Evolutionary conservation across 2,888 invertebrate species (phyloP).

Genomic region (Encarsia formosa): DNA sequence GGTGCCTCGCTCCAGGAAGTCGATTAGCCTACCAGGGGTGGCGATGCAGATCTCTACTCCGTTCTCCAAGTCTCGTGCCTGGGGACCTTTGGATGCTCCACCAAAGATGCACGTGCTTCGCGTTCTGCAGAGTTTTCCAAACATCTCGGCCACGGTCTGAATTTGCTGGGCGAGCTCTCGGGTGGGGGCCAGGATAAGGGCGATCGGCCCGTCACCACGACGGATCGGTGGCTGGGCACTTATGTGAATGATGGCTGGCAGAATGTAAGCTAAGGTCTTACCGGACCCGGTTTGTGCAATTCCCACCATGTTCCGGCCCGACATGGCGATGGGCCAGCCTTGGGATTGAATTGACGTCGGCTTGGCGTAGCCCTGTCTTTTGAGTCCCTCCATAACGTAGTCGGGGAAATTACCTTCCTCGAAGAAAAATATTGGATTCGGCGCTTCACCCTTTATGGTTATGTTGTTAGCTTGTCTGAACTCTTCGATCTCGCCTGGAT

Average conservation of each 20-base stretch:
- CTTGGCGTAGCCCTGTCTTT: conserved; percentile 63
- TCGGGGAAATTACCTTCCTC: conserved; percentile 85
- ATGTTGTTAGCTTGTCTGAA: conserved; percentile 80
- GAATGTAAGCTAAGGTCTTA: conserved; percentile 73
- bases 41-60: conserved; percentile 87
- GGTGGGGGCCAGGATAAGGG: conserved; percentile 75
- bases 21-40: conserved; percentile 83
- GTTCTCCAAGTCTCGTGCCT: conserved; percentile 67
- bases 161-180: conserved; percentile 78
- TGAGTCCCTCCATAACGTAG: conserved; percentile 59
- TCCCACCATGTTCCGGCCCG: conserved; percentile 77
- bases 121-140: conserved; percentile 72
- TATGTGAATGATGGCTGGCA: conserved; percentile 84
- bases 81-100: conserved; percentile 79
- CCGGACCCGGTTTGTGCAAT: conserved; percentile 84
- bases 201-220: conserved; percentile 80
- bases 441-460: conserved; percentile 81
- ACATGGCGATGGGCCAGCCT: conserved; percentile 82
- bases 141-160: conserved; percentile 75
- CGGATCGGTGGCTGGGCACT: conserved; percentile 72
- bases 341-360: conserved; percentile 76
- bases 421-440: conserved; percentile 83
- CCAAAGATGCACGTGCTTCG: conserved; percentile 87
- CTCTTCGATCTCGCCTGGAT: conserved; percentile 67
- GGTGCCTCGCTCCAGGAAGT: conserved; percentile 74